phyloP scores from a whole-genome alignment of 2,797 vertebrate genomes.

The Ptychadena robeensis region DNA sequence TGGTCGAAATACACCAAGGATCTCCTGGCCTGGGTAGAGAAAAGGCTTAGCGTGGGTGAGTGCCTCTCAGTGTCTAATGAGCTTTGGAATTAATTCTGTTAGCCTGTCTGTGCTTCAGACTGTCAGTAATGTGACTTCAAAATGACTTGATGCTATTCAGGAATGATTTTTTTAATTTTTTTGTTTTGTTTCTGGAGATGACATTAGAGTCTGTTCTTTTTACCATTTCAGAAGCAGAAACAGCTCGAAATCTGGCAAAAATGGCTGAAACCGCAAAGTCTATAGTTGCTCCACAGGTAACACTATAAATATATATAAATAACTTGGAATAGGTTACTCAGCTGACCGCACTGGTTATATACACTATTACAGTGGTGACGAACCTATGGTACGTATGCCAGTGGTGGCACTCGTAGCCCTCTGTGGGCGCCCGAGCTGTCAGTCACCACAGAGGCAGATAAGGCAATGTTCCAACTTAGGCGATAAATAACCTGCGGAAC shows the following conservation, averaged over 20 bases:
- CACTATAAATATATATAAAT: slow-evolving; percentile 6
- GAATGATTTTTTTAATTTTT: slow-evolving; percentile 53
- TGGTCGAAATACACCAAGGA: slow-evolving; percentile 99
- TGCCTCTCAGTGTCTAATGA: slow-evolving; percentile 71
- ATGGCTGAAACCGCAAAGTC: slow-evolving; percentile 92
- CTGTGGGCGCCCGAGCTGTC: too few relatives aligned
- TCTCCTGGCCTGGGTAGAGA: slow-evolving; percentile 93
- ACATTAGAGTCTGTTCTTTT: slow-evolving; percentile 15
- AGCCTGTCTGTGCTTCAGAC: slow-evolving; percentile 70
- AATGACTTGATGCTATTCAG: slow-evolving; percentile 68
- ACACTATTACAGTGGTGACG: too few relatives aligned
- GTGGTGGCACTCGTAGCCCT: too few relatives aligned
- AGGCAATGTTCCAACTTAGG: too few relatives aligned
- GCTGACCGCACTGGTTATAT: not conserved
- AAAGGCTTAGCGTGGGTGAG: slow-evolving; percentile 92
- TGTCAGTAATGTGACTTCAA: slow-evolving; percentile 73
- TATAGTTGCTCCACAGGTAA: slow-evolving; percentile 89
- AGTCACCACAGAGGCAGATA: too few relatives aligned
- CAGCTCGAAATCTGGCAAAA: slow-evolving; percentile 90
- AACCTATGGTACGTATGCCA: too few relatives aligned
- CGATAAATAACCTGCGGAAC: too few relatives aligned
- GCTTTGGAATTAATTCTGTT: slow-evolving; percentile 73
- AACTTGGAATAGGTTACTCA: not conserved
- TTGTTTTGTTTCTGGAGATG: slow-evolving; percentile 63
- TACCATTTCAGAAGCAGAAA: slow-evolving; percentile 86